Evolutionary conservation across 2,797 vertebrate species (phyloP), one percentile per base, ranked within the genome.

Genomic region (Knipowitschia caucasica): DNA sequence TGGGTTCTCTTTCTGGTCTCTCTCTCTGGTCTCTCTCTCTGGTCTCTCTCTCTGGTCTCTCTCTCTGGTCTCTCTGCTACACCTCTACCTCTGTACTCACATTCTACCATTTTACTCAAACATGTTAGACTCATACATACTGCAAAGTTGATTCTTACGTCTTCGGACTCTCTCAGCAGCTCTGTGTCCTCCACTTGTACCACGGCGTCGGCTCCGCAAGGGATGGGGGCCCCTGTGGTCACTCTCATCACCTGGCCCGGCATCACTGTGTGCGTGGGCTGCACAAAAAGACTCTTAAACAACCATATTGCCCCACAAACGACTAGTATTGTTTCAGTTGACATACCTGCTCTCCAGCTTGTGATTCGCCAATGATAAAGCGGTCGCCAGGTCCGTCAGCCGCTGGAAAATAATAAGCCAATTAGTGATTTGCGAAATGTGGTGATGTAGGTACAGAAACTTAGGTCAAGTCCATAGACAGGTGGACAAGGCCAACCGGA

Each of bases 241-340:
- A 99, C 97, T 29, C 97, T 89, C 96, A 99, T 99, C 83, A 99
- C 97, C 87, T 99, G 97, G 54, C 97, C 97, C 23, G 97, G 97
- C 97, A 99, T 99, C 83, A 99, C 96, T 60, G 97, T 99, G 86
- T 97, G 96, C 75, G 93, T 98, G 40, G 96, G 97, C 96, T 99
- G 83, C 54, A 82, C 7, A 54, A 14, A 29, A 0, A 29, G 1
- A 7, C 14, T 42, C 24, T 42, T n/a, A n/a, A 1, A 7, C 3
- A 3, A 23, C 7, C 3, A 6, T 43, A 1, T 24, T 3, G n/a
- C 21, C 3, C 4, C 3, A 30, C 10, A 10, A 17, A 17, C 3
- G 24, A 4, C 12, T 18, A 0, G 14, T 3, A 6, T 61, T 45
- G n/a, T n/a, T n/a, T n/a, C n/a, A 35, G 53, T 6, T 42, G 11